Base-by-base conservation (phyloP, 2,113 vertebrate genomes). In the Microcebus griseorufus region DNA sequence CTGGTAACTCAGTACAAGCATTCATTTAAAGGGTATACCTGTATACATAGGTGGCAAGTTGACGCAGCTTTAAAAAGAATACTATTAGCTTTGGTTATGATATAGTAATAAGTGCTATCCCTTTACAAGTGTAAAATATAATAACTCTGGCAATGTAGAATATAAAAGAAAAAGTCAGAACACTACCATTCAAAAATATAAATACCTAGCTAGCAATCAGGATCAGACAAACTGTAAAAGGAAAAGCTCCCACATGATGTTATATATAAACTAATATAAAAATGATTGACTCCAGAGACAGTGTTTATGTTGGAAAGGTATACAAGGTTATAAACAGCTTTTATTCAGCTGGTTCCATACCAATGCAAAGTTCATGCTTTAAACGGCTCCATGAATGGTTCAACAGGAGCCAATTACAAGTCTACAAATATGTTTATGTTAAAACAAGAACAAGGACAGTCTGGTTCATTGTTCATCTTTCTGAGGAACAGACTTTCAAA, bases 241-340 rank as follows among this genome's bases (percentile, higher is more conserved):
- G 55, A 25, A 96, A 72, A 86, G 1, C 72, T n/a, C 65, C 58
- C 42, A 75, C 18, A 65, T 55, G 48, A 39, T 95, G 27, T 69
- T 23, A 86, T 70, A 89, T 86, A 78, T 76, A 97, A 96, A 95
- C 32, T 91, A 94, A 88, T 17, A 94, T 23, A 86, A 95, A 97
- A 97, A n/a, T 90, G 48, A 96, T 97, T 95, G 96, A 95, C 76
- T 92, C 75, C 93, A 97, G 91, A 86, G 55, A 32, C 27, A 81
- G 51, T 60, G 75, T 97, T 96, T 97, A 92, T 55, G 62, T 67
- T 88, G 32, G 82, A 94, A 94, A 94, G 95, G 90, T 78, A 94
- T 18, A 92, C 42, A 95, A 94, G 90, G 79, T 88, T 95, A 97
- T 98, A 97, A 98, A 98, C 53, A 22, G 89, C 39, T 79, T 97